phyloP scores from a whole-genome alignment of 2,888 invertebrate genomes.

The Gryllus longicercus region DNA sequence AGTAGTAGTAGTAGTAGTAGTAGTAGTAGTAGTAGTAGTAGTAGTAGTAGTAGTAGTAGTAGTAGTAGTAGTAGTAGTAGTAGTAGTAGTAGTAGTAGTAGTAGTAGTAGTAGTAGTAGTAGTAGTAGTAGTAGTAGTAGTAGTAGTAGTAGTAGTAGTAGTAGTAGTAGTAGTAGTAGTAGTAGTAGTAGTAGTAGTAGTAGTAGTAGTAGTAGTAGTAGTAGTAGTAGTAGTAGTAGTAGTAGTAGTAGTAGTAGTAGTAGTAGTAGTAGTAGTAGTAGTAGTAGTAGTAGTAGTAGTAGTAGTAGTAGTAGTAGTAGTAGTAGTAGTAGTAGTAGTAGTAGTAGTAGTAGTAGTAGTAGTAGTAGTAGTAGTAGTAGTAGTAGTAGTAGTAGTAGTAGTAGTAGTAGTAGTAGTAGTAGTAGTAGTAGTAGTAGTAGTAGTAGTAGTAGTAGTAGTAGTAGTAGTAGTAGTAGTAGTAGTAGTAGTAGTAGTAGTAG shows the following conservation, averaged over 20 bases:
- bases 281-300: slow-evolving; percentile 25
- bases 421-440: slow-evolving; percentile 25
- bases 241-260: slow-evolving; percentile 25
- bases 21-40: slow-evolving; percentile 25
- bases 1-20: slow-evolving; percentile 25
- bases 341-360: slow-evolving; percentile 25
- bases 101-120: slow-evolving; percentile 25
- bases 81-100: slow-evolving; percentile 25
- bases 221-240: slow-evolving; percentile 25
- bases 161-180: slow-evolving; percentile 25
- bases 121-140: slow-evolving; percentile 25
- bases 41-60: slow-evolving; percentile 25
- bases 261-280: slow-evolving; percentile 25
- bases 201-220: slow-evolving; percentile 25
- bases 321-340: slow-evolving; percentile 25
- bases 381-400: slow-evolving; percentile 25
- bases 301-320: slow-evolving; percentile 25
- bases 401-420: slow-evolving; percentile 25
- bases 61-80: slow-evolving; percentile 25
- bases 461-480: slow-evolving; percentile 25
- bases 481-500: slow-evolving; percentile 25
- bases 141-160: slow-evolving; percentile 25
- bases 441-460: slow-evolving; percentile 25
- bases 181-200: slow-evolving; percentile 25
- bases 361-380: slow-evolving; percentile 25